Evolutionary conservation across 1,140 invertebrate species (phyloP).

Genomic region (Prorops nasuta): DNA sequence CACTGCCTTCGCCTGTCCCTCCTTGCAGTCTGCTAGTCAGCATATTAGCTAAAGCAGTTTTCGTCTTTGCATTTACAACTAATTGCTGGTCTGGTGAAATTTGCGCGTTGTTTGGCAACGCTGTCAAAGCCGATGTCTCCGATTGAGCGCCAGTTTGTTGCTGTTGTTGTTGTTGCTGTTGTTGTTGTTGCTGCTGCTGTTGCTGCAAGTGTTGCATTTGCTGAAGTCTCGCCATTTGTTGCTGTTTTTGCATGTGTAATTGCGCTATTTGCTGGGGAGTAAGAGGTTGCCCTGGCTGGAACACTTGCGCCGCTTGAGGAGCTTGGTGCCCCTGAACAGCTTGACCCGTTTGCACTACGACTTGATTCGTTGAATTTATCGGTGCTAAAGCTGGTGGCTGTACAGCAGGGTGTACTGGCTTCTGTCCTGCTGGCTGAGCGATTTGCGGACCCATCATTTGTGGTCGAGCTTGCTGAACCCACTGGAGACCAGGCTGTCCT

Average conservation of each 20-base stretch:
- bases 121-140: slow-evolving; percentile 20
- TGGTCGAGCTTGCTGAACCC: slow-evolving; percentile 55
- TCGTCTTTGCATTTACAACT: slow-evolving; percentile 88
- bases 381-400: slow-evolving; percentile 50
- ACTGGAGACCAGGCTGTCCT: slow-evolving; percentile 52
- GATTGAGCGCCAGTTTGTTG: slow-evolving; percentile 43
- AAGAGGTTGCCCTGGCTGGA: slow-evolving; percentile 43
- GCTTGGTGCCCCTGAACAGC: slow-evolving; percentile 36
- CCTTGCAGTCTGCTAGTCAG: slow-evolving; percentile 82
- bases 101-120: slow-evolving; percentile 44
- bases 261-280: slow-evolving; percentile 47
- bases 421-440: slow-evolving; percentile 35
- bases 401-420: slow-evolving; percentile 47
- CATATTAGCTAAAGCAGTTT: slow-evolving; percentile 93
- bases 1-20: slow-evolving; percentile 60
- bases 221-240: slow-evolving; percentile 52
- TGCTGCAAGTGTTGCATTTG: slow-evolving; percentile 36
- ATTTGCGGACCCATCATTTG: slow-evolving; percentile 53
- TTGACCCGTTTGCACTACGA: slow-evolving; percentile 44
- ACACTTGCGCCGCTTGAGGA: slow-evolving; percentile 35
- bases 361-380: slow-evolving; percentile 50
- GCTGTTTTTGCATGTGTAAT: slow-evolving; percentile 56
- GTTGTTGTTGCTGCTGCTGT: slow-evolving; percentile 28
- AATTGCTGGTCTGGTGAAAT: slow-evolving; percentile 56
- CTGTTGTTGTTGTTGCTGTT: slow-evolving; percentile 36